Percentiles rank a stretch among this genome's conserved stretches.
These are phyloP conservation scores for Tamias sibiricus DNA, from an alignment of 2,113 vertebrate genomes.

Conservation along the genomic window DNA sequence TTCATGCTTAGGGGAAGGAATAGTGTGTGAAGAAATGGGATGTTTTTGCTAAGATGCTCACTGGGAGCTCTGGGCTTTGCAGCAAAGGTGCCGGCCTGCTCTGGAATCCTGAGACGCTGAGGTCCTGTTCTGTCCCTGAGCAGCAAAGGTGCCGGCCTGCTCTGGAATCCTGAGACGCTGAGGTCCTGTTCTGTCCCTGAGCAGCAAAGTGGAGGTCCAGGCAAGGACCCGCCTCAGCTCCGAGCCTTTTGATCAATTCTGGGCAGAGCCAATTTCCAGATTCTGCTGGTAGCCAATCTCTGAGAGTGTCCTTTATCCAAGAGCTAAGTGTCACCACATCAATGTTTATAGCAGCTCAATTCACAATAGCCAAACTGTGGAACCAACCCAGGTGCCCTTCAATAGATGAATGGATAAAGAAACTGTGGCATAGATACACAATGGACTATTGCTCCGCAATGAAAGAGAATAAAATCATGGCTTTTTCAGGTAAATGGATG, in stretches of 20 bases:
- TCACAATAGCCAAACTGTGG: too few relatives aligned
- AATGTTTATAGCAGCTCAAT: too few relatives aligned
- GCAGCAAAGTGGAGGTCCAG: too few relatives aligned
- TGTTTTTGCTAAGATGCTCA: not conserved
- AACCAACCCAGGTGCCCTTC: too few relatives aligned
- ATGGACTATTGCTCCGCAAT: too few relatives aligned
- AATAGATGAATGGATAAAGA: too few relatives aligned
- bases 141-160: not conserved
- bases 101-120: not conserved
- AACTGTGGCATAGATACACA: too few relatives aligned
- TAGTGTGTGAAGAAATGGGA: not conserved
- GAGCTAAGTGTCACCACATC: not conserved
- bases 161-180: not conserved
- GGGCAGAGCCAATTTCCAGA: not conserved
- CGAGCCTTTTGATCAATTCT: not conserved
- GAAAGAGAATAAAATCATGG: too few relatives aligned
- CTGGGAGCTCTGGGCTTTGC: not conserved
- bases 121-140: not conserved
- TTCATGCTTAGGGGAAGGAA: not conserved
- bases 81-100: not conserved
- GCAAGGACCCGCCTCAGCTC: not conserved
- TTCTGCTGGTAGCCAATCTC: not conserved
- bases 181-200: not conserved
- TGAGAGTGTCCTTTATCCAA: not conserved
- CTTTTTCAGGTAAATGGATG: too few relatives aligned